Conservation (phyloP, 2,797 vertebrate genomes). For the Phoxinus dragarum region DNA sequence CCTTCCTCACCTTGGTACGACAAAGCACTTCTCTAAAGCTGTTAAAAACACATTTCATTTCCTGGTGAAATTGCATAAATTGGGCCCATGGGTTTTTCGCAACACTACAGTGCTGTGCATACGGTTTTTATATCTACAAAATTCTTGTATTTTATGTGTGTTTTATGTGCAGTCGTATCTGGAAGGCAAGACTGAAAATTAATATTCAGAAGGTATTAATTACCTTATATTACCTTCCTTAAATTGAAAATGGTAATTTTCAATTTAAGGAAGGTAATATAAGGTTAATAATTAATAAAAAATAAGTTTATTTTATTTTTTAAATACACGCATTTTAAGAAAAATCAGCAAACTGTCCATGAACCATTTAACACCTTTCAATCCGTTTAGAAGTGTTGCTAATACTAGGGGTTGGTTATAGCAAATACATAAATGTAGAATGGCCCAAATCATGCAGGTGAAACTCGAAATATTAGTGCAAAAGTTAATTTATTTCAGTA, state of each 20-base stretch:
- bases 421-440: background rate
- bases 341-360: background rate
- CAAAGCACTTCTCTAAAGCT: constrained; percentile 51
- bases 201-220: constrained; percentile 42
- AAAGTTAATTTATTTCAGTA: too few species aligned
- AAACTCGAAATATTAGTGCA: too few species aligned
- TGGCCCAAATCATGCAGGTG: background rate
- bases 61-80: constrained; percentile 60
- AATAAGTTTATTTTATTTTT: background rate
- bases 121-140: constrained; percentile 8
- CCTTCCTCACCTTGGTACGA: constrained; percentile 39
- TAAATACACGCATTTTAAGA: background rate
- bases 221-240: background rate
- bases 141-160: constrained; percentile 17
- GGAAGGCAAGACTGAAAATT: constrained; percentile 38
- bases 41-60: constrained; percentile 60
- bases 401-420: background rate
- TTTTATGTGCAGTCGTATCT: constrained; percentile 29
- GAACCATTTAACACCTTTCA: background rate
- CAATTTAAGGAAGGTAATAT: too few species aligned
- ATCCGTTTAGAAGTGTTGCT: background rate
- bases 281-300: too few species aligned
- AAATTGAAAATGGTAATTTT: background rate
- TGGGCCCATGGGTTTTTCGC: constrained; percentile 62
- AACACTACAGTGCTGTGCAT: constrained; percentile 24